Percentiles rank a stretch among this genome's conserved stretches.
phyloP scores from a whole-genome alignment of 2,113 vertebrate genomes.

The Gadus macrocephalus region DNA sequence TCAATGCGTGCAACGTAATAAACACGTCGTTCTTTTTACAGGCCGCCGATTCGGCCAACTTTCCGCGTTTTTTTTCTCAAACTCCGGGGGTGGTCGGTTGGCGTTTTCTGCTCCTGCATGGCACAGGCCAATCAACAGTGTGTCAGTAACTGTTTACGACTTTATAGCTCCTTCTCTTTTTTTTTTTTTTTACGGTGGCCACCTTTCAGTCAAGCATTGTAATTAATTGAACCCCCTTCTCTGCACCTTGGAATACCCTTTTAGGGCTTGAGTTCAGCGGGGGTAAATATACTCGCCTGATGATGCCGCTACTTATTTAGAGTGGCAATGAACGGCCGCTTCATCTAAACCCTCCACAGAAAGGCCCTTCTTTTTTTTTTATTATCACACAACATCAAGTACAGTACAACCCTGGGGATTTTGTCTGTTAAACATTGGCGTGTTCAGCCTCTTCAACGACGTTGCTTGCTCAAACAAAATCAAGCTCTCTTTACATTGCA shows the following conservation, averaged over 20 bases:
- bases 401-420: slow-evolving; percentile 39
- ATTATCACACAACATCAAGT: slow-evolving; percentile 45
- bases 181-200: slow-evolving; percentile 46
- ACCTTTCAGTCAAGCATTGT: slow-evolving; percentile 36
- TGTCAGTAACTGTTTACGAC: slow-evolving; percentile 49
- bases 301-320: slow-evolving; percentile 45
- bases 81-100: slow-evolving; percentile 56
- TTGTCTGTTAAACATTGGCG: slow-evolving; percentile 29
- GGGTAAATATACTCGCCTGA: slow-evolving; percentile 30
- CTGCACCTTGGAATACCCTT: slow-evolving; percentile 42
- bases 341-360: slow-evolving; percentile 52
- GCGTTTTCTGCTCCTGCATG: slow-evolving; percentile 46
- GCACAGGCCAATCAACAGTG: slow-evolving; percentile 42
- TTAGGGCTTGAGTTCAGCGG: slow-evolving; percentile 3
- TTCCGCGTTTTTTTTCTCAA: slow-evolving; percentile 29
- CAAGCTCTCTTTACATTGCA: slow-evolving; percentile 33
- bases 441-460: slow-evolving; percentile 40
- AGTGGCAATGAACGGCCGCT: slow-evolving; percentile 50
- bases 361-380: slow-evolving; percentile 25
- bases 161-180: neutral
- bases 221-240: slow-evolving; percentile 57
- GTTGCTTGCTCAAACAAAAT: slow-evolving; percentile 20
- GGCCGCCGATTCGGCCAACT: slow-evolving; percentile 43
- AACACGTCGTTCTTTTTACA: slow-evolving; percentile 54
- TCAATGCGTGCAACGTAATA: slow-evolving; percentile 47